These are phyloP conservation scores for Acanthis flammea DNA, from an alignment of 2,797 vertebrate species.

Conservation along the genomic window DNA sequence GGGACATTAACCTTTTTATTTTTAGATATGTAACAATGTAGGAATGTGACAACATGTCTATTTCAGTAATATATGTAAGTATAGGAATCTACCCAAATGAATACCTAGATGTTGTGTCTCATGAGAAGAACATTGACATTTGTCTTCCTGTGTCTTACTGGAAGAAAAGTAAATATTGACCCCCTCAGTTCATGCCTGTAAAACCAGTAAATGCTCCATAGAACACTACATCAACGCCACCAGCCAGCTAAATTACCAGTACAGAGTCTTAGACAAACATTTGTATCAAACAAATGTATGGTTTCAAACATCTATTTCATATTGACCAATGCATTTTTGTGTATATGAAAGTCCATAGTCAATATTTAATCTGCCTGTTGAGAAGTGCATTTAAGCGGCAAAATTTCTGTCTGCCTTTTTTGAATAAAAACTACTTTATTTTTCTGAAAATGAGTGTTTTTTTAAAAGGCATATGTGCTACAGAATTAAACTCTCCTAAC, in stretches of 20 bases:
- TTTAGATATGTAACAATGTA: not conserved
- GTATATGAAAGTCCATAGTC: not conserved
- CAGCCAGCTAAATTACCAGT: not conserved
- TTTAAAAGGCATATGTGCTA: not conserved
- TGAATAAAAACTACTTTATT: not conserved
- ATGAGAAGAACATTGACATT: not conserved
- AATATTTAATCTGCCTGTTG: not conserved
- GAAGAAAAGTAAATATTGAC: not conserved
- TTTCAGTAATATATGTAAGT: not conserved
- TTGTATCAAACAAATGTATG: not conserved
- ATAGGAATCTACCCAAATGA: not conserved
- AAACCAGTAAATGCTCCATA: not conserved
- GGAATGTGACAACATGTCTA: not conserved
- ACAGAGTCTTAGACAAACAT: not conserved
- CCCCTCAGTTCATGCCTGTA: not conserved
- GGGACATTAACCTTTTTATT: not conserved
- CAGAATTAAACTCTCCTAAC: not conserved
- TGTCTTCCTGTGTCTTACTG: not conserved
- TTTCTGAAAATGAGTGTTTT: not conserved
- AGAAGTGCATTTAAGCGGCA: not conserved
- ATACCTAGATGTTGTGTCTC: not conserved
- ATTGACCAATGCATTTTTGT: not conserved
- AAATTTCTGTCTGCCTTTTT: not conserved
- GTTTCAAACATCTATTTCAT: not conserved
- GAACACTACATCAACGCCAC: not conserved